Percentiles rank a stretch among this genome's conserved stretches.
phyloP scores from a whole-genome alignment of 2,888 invertebrate genomes.

The Pollenia amentaria region DNA sequence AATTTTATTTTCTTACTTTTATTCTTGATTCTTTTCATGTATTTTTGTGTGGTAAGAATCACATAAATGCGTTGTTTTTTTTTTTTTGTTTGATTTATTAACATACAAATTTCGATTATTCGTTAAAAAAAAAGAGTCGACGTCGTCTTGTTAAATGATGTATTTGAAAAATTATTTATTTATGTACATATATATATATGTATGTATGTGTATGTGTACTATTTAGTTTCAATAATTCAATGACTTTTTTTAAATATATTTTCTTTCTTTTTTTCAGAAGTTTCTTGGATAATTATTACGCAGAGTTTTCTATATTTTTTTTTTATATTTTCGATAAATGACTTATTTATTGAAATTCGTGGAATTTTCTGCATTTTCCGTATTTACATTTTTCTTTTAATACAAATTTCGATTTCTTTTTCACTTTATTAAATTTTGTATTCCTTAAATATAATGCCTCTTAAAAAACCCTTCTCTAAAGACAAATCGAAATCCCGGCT shows the following conservation, averaged over 20 bases:
- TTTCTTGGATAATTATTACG: not conserved
- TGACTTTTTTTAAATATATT: conserved; percentile 4
- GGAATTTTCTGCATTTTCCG: conserved; percentile 39
- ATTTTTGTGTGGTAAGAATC: conserved; percentile 28
- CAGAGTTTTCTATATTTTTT: conserved; percentile 4
- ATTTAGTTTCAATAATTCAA: not conserved
- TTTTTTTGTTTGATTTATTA: conserved; percentile 6
- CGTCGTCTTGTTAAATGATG: not conserved
- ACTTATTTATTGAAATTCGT: conserved; percentile 7
- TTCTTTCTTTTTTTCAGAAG: conserved; percentile 13
- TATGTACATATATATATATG: not conserved
- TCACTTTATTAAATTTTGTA: not conserved
- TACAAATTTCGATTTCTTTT: conserved; percentile 44
- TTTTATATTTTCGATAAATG: not conserved
- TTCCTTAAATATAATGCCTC: conserved; percentile 33
- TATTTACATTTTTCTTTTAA: conserved; percentile 25
- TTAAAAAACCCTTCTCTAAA: conserved; percentile 25
- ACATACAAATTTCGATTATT: conserved; percentile 26
- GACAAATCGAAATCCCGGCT: conserved; percentile 55
- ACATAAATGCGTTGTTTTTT: not conserved
- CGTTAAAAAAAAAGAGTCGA: conserved; percentile 7
- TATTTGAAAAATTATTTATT: conserved; percentile 1
- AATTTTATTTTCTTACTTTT: conserved; percentile 15
- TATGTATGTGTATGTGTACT: not conserved
- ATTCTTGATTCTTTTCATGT: conserved; percentile 12